A percentile compares a stretch with the other conserved stretches of the same genome.
phyloP scores from a whole-genome alignment of 2,113 vertebrate genomes.

The Tympanuchus pallidicinctus region DNA sequence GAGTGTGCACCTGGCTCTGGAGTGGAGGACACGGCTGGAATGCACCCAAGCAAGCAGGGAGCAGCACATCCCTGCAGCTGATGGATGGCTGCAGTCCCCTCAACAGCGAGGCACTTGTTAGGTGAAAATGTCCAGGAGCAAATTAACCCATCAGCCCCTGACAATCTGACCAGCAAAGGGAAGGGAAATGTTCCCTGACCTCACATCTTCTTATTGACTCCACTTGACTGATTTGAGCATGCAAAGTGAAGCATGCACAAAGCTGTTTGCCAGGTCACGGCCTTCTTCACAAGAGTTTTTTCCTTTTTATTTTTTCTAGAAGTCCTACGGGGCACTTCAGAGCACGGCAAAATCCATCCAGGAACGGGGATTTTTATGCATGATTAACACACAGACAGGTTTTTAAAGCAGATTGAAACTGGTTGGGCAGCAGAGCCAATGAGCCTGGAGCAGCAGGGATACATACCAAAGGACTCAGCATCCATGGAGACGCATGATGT shows the following conservation, averaged over 20 bases:
- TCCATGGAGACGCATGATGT: not conserved
- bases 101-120: not conserved
- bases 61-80: not conserved
- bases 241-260: not conserved
- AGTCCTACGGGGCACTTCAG: not conserved
- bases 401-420: not conserved
- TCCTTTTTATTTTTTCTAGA: not conserved
- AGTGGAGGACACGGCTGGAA: not conserved
- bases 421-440: not conserved
- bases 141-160: not conserved
- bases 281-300: not conserved
- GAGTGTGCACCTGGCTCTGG: not conserved
- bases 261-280: not conserved
- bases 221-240: not conserved
- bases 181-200: not conserved
- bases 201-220: not conserved
- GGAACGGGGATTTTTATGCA: not conserved
- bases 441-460: not conserved
- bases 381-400: not conserved
- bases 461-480: not conserved
- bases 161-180: not conserved
- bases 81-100: not conserved
- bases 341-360: accelerated
- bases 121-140: not conserved
- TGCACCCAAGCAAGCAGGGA: not conserved